phyloP scores from a whole-genome alignment of 1,140 invertebrate species.

The Drosophila bocki region DNA sequence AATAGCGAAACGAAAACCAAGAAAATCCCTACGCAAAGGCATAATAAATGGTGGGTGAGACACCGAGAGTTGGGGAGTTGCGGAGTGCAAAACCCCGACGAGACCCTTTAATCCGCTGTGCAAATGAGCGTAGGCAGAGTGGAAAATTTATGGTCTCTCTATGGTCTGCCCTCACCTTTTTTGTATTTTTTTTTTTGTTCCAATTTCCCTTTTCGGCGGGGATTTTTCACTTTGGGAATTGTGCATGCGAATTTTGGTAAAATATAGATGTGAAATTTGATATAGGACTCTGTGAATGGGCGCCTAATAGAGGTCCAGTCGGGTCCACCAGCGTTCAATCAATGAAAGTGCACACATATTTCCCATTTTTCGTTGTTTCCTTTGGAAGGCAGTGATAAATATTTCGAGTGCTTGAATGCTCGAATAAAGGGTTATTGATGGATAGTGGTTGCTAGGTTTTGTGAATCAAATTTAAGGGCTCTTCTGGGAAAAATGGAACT shows the following conservation, averaged over 20 bases:
- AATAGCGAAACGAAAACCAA: conserved; percentile 44
- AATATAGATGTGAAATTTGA: conserved; percentile 74
- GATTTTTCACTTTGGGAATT: conserved; percentile 55
- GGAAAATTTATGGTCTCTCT: conserved; percentile 72
- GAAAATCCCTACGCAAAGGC: conserved; percentile 76
- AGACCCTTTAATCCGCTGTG: conserved; percentile 80
- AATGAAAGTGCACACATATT: conserved; percentile 51
- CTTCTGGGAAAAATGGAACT: conserved; percentile 4
- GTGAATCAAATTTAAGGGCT: conserved; percentile 14
- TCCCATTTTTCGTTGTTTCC: conserved; percentile 6
- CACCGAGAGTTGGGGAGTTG: conserved; percentile 18
- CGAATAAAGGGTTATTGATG: conserved; percentile 41
- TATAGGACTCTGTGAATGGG: conserved; percentile 45
- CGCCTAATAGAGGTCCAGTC: conserved; percentile 48
- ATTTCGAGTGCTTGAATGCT: conserved; percentile 27
- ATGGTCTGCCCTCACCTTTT: conserved; percentile 39
- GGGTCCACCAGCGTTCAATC: conserved; percentile 52
- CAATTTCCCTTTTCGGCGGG: conserved; percentile 25
- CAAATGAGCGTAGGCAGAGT: conserved; percentile 68
- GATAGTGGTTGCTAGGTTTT: not conserved
- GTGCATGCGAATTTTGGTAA: conserved; percentile 47
- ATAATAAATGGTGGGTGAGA: conserved; percentile 67
- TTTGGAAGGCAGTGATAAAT: conserved; percentile 39
- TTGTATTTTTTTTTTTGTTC: conserved; percentile 23
- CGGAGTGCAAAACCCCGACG: conserved; percentile 70